These are phyloP conservation scores for Scopus umbretta DNA, from an alignment of 2,113 vertebrate species.

Conservation along the genomic window DNA sequence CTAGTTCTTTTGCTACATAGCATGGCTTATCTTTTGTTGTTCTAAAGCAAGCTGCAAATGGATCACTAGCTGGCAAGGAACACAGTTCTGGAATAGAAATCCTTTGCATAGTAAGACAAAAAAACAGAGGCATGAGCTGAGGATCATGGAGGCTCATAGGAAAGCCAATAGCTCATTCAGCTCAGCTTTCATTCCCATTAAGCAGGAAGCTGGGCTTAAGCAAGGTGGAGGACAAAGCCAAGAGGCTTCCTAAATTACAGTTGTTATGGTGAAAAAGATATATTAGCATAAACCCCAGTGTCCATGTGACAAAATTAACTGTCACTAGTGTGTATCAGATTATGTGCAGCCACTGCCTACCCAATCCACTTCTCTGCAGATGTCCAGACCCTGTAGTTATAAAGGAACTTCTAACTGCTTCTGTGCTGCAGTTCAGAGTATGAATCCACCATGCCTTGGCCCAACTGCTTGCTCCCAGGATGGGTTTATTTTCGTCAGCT, in stretches of 20 bases:
- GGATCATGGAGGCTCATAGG: too few relatives aligned
- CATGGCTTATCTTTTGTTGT: neutral
- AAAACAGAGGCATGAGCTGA: neutral
- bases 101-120: neutral
- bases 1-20: neutral
- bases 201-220: neutral
- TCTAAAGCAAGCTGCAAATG: neutral
- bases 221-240: neutral
- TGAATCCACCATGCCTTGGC: neutral
- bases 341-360: neutral
- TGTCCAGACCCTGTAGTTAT: neutral
- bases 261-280: neutral
- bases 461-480: neutral
- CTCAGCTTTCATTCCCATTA: neutral
- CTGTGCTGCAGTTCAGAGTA: neutral
- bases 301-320: neutral
- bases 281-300: neutral
- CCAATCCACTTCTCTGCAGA: neutral
- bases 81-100: neutral
- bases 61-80: neutral
- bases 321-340: neutral
- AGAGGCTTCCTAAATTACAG: neutral
- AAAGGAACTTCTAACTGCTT: neutral
- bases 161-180: neutral
- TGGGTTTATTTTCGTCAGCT: neutral